Base-by-base conservation (phyloP, 2,888 invertebrate species). In the Schizotus pectinicornis region DNA sequence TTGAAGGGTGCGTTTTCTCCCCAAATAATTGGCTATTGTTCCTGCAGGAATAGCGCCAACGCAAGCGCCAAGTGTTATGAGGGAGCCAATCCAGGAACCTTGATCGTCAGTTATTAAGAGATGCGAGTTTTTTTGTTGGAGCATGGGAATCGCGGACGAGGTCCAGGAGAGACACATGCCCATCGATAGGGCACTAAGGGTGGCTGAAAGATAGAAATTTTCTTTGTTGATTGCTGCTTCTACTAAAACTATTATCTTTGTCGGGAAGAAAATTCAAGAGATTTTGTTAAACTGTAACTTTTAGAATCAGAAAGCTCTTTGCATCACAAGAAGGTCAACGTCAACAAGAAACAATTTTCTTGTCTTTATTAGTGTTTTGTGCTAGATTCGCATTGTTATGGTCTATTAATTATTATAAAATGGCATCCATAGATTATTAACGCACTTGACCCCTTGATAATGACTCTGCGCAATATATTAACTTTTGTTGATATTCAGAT, bases 91-190 rank as follows among this genome's bases (percentile, higher is more conserved):
- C 85, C 84, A 85, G 0, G 85, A 83, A 0, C 81, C 83, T 68
- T 84, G 78, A 0, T 73, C 68, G 1, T 72, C 63, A 0, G 67
- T 72, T 13, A 77, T 62, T 1, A 35, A 33, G 14, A 65, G 36
- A 7, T 58, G 61, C 0, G 69, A 61, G 14, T 66, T 42, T 30
- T 67, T 57, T 11, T 67, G 37, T 39, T 76, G 73, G 30, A 85
- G 69, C 38, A 82, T 67, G 0, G 81, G 82, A 5, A 84, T 69
- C 0, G 83, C 85, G 57, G 85, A 79, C 1, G 85, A 85, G 0
- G 85, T 83, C 86, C 86, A 86, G 0, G 85, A 82, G 5, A 86
- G 76, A 65, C 83, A 83, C 2, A 83, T 83, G 0, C 86, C 86
- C 2, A 83, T 78, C 0, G 83, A 83, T 48, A 86, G 81, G 0